A percentile compares a stretch with the other conserved stretches of the same genome.
Evolutionary conservation across 2,113 vertebrate species (phyloP).

Genomic region (Seriola rivoliana): DNA sequence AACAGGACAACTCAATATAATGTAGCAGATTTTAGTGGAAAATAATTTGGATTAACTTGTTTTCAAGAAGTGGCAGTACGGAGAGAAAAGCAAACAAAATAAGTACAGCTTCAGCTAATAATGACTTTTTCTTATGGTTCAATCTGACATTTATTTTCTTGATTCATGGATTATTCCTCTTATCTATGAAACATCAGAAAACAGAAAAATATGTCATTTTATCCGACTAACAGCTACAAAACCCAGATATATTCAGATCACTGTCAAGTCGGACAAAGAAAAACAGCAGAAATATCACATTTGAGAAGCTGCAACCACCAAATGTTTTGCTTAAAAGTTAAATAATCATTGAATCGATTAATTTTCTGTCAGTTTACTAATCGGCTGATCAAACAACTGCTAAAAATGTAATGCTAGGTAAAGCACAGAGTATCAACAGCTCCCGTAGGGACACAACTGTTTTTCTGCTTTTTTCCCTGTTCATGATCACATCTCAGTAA

Average conservation of each 20-base stretch:
- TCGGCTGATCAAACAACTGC: neutral
- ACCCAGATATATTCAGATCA: too few relatives aligned
- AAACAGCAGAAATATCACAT: neutral
- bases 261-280: neutral
- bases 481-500: conserved; percentile 24
- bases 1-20: too few relatives aligned
- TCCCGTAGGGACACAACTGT: neutral
- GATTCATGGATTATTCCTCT: neutral
- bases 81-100: neutral
- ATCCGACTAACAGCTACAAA: too few relatives aligned
- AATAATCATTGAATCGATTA: neutral
- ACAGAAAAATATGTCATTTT: too few relatives aligned
- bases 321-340: neutral
- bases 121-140: neutral
- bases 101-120: neutral
- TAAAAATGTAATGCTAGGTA: neutral
- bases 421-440: neutral
- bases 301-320: neutral
- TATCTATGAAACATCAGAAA: neutral
- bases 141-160: neutral
- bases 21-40: too few relatives aligned
- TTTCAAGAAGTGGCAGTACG: neutral
- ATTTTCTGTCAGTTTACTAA: neutral
- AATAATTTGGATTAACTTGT: neutral
- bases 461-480: conserved; percentile 3